Conservation (phyloP, 2,113 vertebrate species). For the human region DNA sequence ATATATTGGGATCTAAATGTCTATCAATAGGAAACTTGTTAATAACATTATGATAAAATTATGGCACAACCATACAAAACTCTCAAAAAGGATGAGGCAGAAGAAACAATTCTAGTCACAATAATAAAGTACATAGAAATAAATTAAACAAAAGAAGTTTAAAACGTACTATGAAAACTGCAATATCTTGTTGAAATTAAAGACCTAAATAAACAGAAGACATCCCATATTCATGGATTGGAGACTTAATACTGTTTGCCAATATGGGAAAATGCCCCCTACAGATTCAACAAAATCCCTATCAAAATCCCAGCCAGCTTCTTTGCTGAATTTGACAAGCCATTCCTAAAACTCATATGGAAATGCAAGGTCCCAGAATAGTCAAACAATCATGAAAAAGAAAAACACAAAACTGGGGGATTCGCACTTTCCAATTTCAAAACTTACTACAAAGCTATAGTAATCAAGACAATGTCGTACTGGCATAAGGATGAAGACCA, state of each 20-base stretch:
- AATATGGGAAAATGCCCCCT: not conserved
- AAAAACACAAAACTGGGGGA: not conserved
- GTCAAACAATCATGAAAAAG: not conserved
- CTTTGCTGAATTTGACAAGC: not conserved
- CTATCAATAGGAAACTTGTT: not conserved
- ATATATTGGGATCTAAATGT: not conserved
- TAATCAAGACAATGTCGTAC: not conserved
- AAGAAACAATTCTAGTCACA: conserved; percentile 13
- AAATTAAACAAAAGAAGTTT: not conserved
- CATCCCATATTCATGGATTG: not conserved
- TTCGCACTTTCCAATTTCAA: not conserved
- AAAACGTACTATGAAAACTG: not conserved
- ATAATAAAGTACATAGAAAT: not conserved
- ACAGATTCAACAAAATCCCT: not conserved
- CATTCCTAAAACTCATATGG: not conserved
- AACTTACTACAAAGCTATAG: conserved; percentile 34
- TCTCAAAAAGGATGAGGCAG: not conserved
- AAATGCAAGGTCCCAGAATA: not conserved
- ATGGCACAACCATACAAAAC: not conserved
- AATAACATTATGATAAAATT: not conserved
- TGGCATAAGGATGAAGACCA: not conserved
- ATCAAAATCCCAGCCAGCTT: not conserved
- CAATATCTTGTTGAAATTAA: not conserved
- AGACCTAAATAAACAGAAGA: not conserved
- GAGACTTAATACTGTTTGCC: not conserved